Conservation (phyloP, 2,113 vertebrate genomes). For the Carollia perspicillata region DNA sequence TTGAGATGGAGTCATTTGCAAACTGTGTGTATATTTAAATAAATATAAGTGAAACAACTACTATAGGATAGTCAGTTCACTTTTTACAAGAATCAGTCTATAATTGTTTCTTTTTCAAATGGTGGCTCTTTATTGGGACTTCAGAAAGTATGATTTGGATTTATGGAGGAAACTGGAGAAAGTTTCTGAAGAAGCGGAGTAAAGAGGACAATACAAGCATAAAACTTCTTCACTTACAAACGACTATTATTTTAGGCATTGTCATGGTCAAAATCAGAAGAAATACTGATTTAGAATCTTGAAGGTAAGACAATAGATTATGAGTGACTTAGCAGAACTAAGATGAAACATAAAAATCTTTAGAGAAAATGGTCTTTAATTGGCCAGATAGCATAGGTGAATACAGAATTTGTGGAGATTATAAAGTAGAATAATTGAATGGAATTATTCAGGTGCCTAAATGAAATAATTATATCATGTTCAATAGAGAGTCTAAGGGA, state of each 20-base stretch:
- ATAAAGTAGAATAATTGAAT: background rate
- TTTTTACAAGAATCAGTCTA: background rate
- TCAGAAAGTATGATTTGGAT: background rate
- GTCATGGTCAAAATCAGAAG: background rate
- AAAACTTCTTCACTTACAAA: background rate
- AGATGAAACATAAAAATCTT: background rate
- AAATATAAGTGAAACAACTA: background rate
- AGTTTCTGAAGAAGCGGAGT: background rate
- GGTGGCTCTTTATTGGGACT: background rate
- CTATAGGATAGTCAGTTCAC: background rate
- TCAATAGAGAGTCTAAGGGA: constrained; percentile 4
- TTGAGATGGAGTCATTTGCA: background rate
- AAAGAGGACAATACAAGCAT: background rate
- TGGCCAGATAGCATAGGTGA: background rate
- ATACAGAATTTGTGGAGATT: constrained; percentile 6
- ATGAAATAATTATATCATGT: constrained; percentile 27
- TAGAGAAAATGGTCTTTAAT: background rate
- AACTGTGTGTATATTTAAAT: background rate
- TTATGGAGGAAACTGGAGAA: background rate
- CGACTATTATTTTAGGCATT: background rate
- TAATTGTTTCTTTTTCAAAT: background rate
- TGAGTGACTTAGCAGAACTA: background rate
- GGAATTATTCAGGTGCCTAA: background rate
- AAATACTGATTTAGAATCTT: background rate
- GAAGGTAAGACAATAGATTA: background rate